Conservation (phyloP, 2,113 vertebrate species). For the Edolisoma coerulescens region DNA sequence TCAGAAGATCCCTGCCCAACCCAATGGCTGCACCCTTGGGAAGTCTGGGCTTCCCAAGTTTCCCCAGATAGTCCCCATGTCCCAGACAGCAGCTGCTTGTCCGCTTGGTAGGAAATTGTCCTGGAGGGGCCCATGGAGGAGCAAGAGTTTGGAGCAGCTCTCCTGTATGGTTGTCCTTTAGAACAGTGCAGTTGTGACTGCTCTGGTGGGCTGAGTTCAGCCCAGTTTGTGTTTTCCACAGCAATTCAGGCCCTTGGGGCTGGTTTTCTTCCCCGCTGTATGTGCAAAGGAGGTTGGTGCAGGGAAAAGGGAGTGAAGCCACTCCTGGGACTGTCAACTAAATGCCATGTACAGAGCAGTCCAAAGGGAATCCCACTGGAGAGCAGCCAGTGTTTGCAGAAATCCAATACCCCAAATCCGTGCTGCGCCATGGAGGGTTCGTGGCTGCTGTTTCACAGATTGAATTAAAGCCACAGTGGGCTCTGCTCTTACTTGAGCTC, state of each 20-base stretch:
- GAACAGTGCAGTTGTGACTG: neutral
- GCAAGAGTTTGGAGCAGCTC: neutral
- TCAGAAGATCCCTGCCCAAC: neutral
- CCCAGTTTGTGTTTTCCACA: neutral
- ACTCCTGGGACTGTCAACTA: neutral
- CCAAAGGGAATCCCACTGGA: neutral
- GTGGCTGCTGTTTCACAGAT: neutral
- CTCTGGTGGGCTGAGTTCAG: neutral
- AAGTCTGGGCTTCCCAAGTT: neutral
- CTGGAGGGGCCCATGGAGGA: neutral
- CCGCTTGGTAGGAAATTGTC: neutral
- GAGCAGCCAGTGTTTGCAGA: neutral
- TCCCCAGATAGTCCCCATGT: fast-evolving
- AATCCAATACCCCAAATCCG: neutral
- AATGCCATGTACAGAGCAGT: neutral
- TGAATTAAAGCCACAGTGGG: neutral
- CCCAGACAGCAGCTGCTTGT: neutral
- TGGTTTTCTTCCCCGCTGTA: neutral
- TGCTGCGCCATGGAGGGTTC: fast-evolving
- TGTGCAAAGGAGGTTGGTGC: neutral
- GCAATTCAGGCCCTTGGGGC: neutral
- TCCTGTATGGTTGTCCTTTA: neutral
- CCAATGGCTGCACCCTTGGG: neutral
- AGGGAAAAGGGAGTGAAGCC: neutral
- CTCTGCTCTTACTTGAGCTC: neutral